Evolutionary conservation across 2,113 vertebrate genomes (phyloP), one percentile per base, ranked within the genome.

Genomic region (Rhegmatorhina hoffmannsi): DNA sequence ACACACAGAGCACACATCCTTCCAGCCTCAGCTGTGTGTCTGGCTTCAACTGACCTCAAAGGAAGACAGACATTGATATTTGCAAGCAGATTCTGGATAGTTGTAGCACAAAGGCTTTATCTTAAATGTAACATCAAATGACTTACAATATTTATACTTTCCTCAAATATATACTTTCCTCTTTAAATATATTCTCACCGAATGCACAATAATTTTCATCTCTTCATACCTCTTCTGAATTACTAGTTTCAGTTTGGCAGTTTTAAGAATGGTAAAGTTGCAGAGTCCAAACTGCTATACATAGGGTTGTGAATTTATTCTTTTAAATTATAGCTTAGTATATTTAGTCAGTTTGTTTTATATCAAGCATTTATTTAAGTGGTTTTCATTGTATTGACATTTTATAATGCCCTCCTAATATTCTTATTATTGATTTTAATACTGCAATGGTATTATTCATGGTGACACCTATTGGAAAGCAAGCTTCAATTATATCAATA

Each of bases 351-450:
- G 90, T 95, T 98, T 97, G 95, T 89, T 97, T 97, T 97, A 97
- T 75, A 94, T 88, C 84, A 82, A 86, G 88, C 83, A 91, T 97
- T 98, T 97, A 94, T 97, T 96, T 95, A 97, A 97, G 89, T 96
- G 92, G 92, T 97, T 97, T 98, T 97, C 92, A 95, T 97, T 96
- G 88, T 97, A 97, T 88, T 97, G 97, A 97, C 97, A 95, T 97
- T 94, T 97, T 97, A 95, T 98, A 98, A 97, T 98, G 92, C 92
- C 94, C 94, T 92, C 91, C 97, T 98, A 97, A 98, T 98, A 98
- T 98, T 98, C 97, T 97, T 97, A 95, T 97, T 97, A 98, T 98
- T 97, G 98, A 98, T 98, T 98, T 98, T 97, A 94, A 95, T 97
- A 97, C 96, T 97, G 97, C 95, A 97, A 95, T 97, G 96, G 83